Conservation (phyloP, 2,797 vertebrate species). For the Crocidura indochinensis region DNA sequence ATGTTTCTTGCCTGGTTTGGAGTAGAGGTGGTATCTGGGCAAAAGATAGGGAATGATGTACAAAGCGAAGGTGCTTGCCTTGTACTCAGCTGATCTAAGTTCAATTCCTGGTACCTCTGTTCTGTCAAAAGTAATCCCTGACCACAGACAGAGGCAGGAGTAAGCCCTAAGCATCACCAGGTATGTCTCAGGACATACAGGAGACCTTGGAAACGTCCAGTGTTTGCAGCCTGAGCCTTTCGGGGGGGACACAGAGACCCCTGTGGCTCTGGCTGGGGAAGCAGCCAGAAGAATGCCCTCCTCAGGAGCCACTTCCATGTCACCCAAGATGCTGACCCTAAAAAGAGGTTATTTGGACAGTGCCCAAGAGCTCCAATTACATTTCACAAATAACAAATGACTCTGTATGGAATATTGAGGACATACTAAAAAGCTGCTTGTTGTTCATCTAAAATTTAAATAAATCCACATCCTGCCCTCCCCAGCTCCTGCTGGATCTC, state of each 20-base stretch:
- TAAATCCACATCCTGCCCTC: not conserved
- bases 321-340: not conserved
- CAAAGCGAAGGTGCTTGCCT: no score
- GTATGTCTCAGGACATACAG: no score
- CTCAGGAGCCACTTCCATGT: not conserved
- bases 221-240: not conserved
- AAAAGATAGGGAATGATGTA: not conserved
- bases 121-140: no score
- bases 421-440: not conserved
- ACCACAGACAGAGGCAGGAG: no score
- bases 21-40: not conserved
- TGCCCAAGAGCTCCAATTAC: not conserved
- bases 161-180: no score
- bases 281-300: not conserved
- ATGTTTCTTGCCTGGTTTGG: not conserved
- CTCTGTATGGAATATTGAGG: not conserved
- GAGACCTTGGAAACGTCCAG: not conserved
- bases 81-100: no score
- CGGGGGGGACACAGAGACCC: not conserved
- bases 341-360: not conserved
- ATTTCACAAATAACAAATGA: conserved; percentile 48
- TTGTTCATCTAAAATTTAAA: conserved; percentile 50
- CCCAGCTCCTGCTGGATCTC: not conserved
- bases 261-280: not conserved
- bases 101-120: no score